These are phyloP conservation scores for Lochmaea crataegi DNA, from an alignment of 2,888 invertebrate species.

Conservation along the genomic window DNA sequence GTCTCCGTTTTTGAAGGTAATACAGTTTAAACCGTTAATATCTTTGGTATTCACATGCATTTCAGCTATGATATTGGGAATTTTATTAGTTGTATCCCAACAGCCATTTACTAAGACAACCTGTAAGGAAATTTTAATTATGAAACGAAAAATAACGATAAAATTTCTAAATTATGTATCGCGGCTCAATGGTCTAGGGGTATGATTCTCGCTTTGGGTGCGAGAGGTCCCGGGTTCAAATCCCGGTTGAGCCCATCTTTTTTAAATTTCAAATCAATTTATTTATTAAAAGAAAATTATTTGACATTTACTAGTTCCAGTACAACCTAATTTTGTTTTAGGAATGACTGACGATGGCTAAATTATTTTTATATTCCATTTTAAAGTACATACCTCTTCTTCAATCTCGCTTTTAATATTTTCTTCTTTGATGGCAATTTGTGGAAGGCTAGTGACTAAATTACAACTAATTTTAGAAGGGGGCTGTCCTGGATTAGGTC, in stretches of 20 bases:
- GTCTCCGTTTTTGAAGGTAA: slow-evolving; percentile 41
- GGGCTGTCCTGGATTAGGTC: slow-evolving; percentile 44
- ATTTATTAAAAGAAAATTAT: too few relatives aligned
- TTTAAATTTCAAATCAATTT: slow-evolving; percentile 24
- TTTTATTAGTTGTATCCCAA: slow-evolving; percentile 63
- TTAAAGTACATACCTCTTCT: slow-evolving; percentile 44
- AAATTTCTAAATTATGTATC: neutral
- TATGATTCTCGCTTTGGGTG: slow-evolving; percentile 68
- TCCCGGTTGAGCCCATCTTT: slow-evolving; percentile 65
- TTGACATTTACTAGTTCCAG: neutral
- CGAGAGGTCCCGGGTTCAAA: slow-evolving; percentile 67
- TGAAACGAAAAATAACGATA: too few relatives aligned
- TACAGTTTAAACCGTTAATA: slow-evolving; percentile 51
- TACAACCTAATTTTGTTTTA: neutral
- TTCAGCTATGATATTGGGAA: slow-evolving; percentile 63
- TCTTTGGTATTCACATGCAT: slow-evolving; percentile 63
- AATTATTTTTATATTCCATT: neutral
- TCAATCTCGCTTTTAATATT: slow-evolving; percentile 41
- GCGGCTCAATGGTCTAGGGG: slow-evolving; percentile 67
- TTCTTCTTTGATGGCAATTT: slow-evolving; percentile 62
- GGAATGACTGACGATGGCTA: slow-evolving; percentile 45
- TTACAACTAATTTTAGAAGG: slow-evolving; percentile 52
- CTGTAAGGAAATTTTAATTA: slow-evolving; percentile 52
- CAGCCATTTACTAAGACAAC: slow-evolving; percentile 63
- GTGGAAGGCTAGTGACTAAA: slow-evolving; percentile 54